Evolutionary conservation across 2,888 invertebrate genomes (phyloP).

Genomic region (Pilophorus perplexus): DNA sequence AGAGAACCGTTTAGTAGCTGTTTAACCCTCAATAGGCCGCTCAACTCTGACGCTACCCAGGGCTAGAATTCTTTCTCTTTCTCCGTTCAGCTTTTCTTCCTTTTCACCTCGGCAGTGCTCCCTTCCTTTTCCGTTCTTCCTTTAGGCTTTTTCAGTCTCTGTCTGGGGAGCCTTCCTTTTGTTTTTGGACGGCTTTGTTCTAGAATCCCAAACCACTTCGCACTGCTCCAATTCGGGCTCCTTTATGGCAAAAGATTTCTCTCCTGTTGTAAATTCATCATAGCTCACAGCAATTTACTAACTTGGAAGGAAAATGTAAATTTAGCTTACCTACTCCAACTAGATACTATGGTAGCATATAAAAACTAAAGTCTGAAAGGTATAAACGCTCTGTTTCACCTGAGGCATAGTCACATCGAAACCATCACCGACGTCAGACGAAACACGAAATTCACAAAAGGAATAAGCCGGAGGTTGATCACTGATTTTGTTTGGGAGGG

Average conservation of each 20-base stretch:
- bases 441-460: no score
- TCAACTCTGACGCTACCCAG: slow-evolving; percentile 5
- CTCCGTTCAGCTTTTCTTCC: slow-evolving; percentile 10
- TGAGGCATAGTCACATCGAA: no score
- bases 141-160: slow-evolving; percentile 12
- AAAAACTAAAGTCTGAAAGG: no score
- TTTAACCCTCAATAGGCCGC: slow-evolving; percentile 11
- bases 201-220: slow-evolving; percentile 21
- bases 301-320: no score
- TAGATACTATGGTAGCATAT: no score
- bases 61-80: slow-evolving; percentile 14
- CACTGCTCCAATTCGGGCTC: slow-evolving; percentile 2
- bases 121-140: slow-evolving; percentile 6
- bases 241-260: not conserved
- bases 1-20: slow-evolving; percentile 9
- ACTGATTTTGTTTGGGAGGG: not conserved
- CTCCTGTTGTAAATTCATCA: no score
- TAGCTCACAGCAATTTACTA: no score
- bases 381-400: no score
- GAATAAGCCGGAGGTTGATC: no score
- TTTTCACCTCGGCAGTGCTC: not conserved
- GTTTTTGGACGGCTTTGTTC: slow-evolving; percentile 26
- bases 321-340: no score
- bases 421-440: no score
- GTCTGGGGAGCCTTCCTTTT: slow-evolving; percentile 30